Evolutionary conservation across 23 tunicate species (phyloP), one percentile per base, ranked within the genome.

Genomic region (Ciona savignyi): DNA sequence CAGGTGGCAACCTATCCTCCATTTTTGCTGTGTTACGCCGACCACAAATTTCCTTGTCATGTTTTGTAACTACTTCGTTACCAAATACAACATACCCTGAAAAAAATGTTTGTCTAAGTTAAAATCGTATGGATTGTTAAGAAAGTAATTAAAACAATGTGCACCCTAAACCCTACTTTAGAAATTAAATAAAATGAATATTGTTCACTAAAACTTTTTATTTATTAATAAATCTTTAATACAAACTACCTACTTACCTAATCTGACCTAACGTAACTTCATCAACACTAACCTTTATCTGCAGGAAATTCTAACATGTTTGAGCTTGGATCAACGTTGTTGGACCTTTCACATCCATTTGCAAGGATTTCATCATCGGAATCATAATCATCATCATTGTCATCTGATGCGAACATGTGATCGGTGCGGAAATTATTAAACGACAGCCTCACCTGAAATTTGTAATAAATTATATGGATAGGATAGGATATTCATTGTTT

Each of bases 11-110:
- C 0, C 83, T 76, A 32, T 84, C 85, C 84, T 91, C 97, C 67
- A 91, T 26, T 22, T 74, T 74, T 0, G 77, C 89, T 21, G 83
- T 79, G 67, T 91, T 91, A 49, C 82, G 68, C 24, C 97, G 74
- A 49, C 89, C 86, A 76, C 84, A 77, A 30, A 91, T 80, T 87
- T 91, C 97, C 19, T 32, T 51, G 32, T 91, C 97, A 65, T 91
- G 97, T 62, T 91, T 91, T 25, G 97, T 91, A 19, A 85, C 80
- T 2, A 85, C 63, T 72, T 85, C 74, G 24, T 89, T 89, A n/a
- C 96, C 96, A 69, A 75, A 81, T 34, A 74, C 65, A 2, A 78
- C 84, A 67, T 85, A 85, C 35, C 79, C 91, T 85, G 63, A 6
- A 27, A 66, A 63, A 61, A 28, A 30, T 31, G n/a, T 11, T 15